Base-by-base conservation (phyloP, 1,140 invertebrate genomes). In the Brachionus rotundiformis region DNA sequence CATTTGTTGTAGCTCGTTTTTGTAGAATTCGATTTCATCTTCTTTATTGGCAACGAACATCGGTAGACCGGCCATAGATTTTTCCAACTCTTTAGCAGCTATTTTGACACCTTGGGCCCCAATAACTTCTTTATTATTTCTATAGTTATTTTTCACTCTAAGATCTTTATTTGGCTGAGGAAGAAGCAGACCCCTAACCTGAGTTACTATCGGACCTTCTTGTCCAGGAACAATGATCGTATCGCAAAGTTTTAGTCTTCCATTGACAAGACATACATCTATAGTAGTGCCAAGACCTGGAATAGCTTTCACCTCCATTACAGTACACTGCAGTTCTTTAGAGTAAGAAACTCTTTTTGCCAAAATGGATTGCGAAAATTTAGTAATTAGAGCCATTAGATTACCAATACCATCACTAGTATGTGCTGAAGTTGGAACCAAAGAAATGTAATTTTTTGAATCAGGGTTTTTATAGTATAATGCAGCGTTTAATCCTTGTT, bases 91-190 rank as follows among this genome's bases (percentile, higher is more conserved):
- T 86, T 98, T 98, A 8, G 95, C 95, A 31, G 89, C 86, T 82
- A 99, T 95, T 90, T 99, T 99, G 0, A 99, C 95, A 83, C 98
- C 98, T 86, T 98, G 96, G 0, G 98, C 96, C 3, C 94, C 98
- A 85, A 92, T 91, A 0, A 99, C 92, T 89, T 95, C 94, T 86
- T 96, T 97, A 88, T 96, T 92, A 88, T 98, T 95, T 59, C 95
- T 92, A 86, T 98, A 99, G 10, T 94, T 93, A 86, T 94, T 97
- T 93, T 97, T 84, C 13, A 90, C 95, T 84, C 96, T 90, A n/a
- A 99, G 89, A 88, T 99, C 97, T 87, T 94, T 96, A 90, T 99
- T 91, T 0, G 97, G 96, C 86, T 98, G 94, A 2, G 97, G 97
- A 93, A 98, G 98, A 2, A 99, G 90, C 1, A 99, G 90, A 4